Evolutionary conservation across 2,888 invertebrate species (phyloP).

Genomic region (Julus scandinavius): DNA sequence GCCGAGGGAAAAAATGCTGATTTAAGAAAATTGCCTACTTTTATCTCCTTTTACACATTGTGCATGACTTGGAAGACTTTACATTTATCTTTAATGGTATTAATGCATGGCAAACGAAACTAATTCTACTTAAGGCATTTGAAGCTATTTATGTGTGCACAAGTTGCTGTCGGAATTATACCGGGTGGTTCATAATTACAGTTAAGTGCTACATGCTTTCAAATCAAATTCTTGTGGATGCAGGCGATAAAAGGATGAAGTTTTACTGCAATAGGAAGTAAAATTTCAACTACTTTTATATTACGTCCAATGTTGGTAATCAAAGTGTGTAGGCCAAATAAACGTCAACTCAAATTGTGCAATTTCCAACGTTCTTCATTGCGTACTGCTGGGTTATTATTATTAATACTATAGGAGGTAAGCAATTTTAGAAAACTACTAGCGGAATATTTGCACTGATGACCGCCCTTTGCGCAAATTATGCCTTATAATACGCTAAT

Average conservation of each 20-base stretch:
- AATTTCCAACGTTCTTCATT: neutral
- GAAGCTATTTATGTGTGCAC: neutral
- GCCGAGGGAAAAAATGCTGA: slow-evolving; percentile 31
- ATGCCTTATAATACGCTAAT: neutral
- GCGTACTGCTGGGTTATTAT: neutral
- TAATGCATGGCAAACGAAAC: slow-evolving; percentile 29
- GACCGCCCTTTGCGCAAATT: neutral
- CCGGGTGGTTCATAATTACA: neutral
- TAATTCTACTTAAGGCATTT: slow-evolving; percentile 27
- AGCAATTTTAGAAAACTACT: neutral
- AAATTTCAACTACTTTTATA: neutral
- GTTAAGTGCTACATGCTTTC: neutral
- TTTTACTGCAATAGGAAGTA: neutral
- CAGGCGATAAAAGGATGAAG: neutral
- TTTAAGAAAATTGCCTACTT: slow-evolving; percentile 41
- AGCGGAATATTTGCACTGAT: slow-evolving; percentile 7
- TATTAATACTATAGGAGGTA: neutral
- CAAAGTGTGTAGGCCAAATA: neutral
- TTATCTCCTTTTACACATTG: slow-evolving; percentile 37
- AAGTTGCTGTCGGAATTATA: neutral
- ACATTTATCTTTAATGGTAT: slow-evolving; percentile 16
- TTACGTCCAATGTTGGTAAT: neutral
- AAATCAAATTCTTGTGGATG: neutral
- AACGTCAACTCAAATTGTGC: neutral
- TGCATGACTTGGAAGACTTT: neutral